Conservation (phyloP, 1,140 invertebrate species). For the Daktulosphaira vitifoliae region DNA sequence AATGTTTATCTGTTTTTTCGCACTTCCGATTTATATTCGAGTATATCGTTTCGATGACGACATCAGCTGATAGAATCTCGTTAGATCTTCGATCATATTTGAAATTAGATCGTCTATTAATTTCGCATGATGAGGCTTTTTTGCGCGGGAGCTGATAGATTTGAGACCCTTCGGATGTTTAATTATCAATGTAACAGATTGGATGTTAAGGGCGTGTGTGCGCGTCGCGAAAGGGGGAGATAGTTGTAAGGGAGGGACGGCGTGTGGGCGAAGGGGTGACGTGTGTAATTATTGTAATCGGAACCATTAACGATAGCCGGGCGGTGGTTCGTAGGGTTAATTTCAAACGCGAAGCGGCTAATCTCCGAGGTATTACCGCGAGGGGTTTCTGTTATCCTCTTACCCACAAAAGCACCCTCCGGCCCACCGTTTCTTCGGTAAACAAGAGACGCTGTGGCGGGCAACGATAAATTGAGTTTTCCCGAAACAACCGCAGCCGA, state of each 20-base stretch:
- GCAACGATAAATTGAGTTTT: constrained; percentile 5
- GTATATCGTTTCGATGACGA: too few relatives aligned
- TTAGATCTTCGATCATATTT: too few relatives aligned
- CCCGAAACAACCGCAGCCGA: constrained; percentile 18
- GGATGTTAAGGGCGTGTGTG: background rate
- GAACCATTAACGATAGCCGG: constrained; percentile 30
- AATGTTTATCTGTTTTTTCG: too few relatives aligned
- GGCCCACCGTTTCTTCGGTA: constrained; percentile 8
- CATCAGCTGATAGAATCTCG: too few relatives aligned
- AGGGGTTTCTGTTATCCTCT: background rate
- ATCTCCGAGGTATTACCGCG: constrained; percentile 15
- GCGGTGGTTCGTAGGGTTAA: constrained; percentile 10
- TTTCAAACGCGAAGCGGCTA: constrained; percentile 10
- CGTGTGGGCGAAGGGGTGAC: background rate
- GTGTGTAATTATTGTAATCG: constrained; percentile 31
- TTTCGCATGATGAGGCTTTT: too few relatives aligned
- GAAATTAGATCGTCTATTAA: too few relatives aligned
- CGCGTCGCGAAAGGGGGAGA: too few relatives aligned
- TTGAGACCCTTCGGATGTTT: too few relatives aligned
- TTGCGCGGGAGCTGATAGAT: too few relatives aligned
- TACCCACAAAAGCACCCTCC: constrained; percentile 9
- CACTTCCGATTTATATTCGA: too few relatives aligned
- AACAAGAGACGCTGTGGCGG: background rate
- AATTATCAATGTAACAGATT: constrained; percentile 32
- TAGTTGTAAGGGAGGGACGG: background rate